These are phyloP conservation scores for Tanypteryx hageni DNA, from an alignment of 2,888 invertebrate species.

Conservation along the genomic window DNA sequence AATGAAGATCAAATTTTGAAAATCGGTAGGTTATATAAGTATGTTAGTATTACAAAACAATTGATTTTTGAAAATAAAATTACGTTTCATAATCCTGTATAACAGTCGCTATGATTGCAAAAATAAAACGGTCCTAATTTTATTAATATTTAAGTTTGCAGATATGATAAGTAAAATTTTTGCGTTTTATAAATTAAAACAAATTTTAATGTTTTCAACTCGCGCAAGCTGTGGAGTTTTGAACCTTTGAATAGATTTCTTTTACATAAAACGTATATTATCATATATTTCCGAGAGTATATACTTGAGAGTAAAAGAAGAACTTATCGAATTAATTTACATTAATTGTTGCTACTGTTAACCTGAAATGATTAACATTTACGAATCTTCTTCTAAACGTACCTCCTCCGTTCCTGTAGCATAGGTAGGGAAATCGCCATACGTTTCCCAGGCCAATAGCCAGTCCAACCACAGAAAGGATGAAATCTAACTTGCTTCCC, in stretches of 20 bases:
- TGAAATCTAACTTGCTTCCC: constrained; percentile 94
- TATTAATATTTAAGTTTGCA: too few relatives aligned
- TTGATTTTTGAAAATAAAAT: neutral
- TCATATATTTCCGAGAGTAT: too few relatives aligned
- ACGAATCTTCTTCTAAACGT: constrained; percentile 66
- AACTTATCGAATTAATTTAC: neutral
- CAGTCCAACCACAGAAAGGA: constrained; percentile 93
- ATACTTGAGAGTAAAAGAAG: too few relatives aligned
- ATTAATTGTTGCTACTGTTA: neutral
- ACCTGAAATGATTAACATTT: neutral
- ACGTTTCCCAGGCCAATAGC: constrained; percentile 97
- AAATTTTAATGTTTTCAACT: too few relatives aligned
- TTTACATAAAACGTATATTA: too few relatives aligned
- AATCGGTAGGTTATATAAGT: neutral
- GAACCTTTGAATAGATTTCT: too few relatives aligned
- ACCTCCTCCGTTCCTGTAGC: constrained; percentile 96
- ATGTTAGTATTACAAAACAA: neutral
- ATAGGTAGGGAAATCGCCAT: constrained; percentile 96
- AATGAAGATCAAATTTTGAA: neutral
- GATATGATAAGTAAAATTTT: too few relatives aligned
- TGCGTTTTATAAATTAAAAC: too few relatives aligned
- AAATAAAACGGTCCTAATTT: too few relatives aligned
- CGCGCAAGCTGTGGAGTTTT: too few relatives aligned
- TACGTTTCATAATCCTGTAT: neutral
- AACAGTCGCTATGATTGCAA: too few relatives aligned